Percentiles rank a stretch among this genome's conserved stretches.
phyloP scores from a whole-genome alignment of 2,113 vertebrate species.

The Hippoglossus stenolepis region DNA sequence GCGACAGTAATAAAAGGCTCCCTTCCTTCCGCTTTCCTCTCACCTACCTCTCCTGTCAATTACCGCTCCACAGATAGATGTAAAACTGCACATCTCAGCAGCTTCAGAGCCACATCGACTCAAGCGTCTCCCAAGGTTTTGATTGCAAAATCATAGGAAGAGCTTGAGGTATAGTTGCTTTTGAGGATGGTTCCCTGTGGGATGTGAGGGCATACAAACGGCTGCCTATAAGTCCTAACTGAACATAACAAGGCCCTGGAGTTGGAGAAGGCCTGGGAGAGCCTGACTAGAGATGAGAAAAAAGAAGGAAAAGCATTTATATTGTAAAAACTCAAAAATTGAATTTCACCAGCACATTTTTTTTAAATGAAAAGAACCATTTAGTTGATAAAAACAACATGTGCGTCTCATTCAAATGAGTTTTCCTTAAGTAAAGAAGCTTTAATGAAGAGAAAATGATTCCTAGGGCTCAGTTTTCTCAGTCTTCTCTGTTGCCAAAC shows the following conservation, averaged over 20 bases:
- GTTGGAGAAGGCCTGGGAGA: constrained; percentile 29
- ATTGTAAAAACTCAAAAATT: constrained; percentile 1
- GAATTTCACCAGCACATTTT: constrained; percentile 7
- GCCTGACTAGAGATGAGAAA: constrained; percentile 25
- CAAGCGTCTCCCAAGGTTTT: constrained; percentile 59
- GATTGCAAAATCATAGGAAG: constrained; percentile 68
- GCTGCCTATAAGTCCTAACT: constrained; percentile 67
- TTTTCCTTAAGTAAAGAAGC: not conserved
- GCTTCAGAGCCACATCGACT: constrained; percentile 48
- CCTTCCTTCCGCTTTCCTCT: constrained; percentile 50
- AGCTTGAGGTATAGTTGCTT: constrained; percentile 55
- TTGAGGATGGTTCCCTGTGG: constrained; percentile 52
- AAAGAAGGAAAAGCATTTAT: constrained; percentile 17
- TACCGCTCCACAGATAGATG: constrained; percentile 54
- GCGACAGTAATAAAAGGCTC: constrained; percentile 59
- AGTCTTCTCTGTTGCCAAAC: too few relatives aligned
- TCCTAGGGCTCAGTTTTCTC: too few relatives aligned
- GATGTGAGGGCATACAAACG: constrained; percentile 65
- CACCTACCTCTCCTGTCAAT: constrained; percentile 70
- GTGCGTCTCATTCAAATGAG: not conserved
- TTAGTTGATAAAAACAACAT: constrained; percentile 31
- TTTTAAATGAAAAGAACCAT: constrained; percentile 20
- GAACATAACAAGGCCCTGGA: constrained; percentile 62
- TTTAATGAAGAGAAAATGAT: too few relatives aligned
- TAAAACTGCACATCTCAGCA: constrained; percentile 70